phyloP scores from a whole-genome alignment of 2,888 invertebrate genomes.

The Latrodectus elegans region DNA sequence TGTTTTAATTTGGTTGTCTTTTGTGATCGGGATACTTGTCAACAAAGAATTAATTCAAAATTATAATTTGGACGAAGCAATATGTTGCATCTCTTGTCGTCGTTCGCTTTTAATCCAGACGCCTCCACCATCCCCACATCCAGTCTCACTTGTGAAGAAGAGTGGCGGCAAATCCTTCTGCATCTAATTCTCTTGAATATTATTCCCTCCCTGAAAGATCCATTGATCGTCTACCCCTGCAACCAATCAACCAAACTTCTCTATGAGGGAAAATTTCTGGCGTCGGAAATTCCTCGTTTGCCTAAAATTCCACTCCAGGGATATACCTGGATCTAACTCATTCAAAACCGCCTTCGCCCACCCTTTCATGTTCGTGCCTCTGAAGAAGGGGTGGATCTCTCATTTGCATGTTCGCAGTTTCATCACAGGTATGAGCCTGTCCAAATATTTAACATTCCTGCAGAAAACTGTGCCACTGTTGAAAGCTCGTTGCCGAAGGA shows the following conservation, averaged over 20 bases:
- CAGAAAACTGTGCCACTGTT: slow-evolving; percentile 2
- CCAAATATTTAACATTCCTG: slow-evolving; percentile 64
- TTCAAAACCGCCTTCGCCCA: slow-evolving; percentile 34
- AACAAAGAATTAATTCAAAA: too few relatives aligned
- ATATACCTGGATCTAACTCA: slow-evolving; percentile 30
- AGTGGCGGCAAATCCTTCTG: slow-evolving; percentile 22
- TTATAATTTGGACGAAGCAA: too few relatives aligned
- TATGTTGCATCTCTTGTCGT: too few relatives aligned
- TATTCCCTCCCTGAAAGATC: not conserved
- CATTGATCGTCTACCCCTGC: not conserved
- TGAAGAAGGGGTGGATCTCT: not conserved
- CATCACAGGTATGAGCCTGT: slow-evolving; percentile 56
- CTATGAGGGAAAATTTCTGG: not conserved
- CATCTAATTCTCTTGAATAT: not conserved
- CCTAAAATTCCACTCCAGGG: slow-evolving; percentile 22
- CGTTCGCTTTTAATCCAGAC: too few relatives aligned
- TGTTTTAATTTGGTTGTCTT: too few relatives aligned
- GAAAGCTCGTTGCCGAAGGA: slow-evolving; percentile 16
- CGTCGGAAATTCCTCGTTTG: not conserved
- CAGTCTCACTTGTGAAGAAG: not conserved
- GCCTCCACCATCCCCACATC: too few relatives aligned
- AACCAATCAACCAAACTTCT: not conserved
- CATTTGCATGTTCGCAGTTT: slow-evolving; percentile 57
- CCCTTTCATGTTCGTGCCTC: slow-evolving; percentile 32
- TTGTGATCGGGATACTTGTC: too few relatives aligned